Percentiles rank a stretch among this genome's conserved stretches.
Evolutionary conservation across 2,113 vertebrate genomes (phyloP).

Genomic region (Protobothrops flavoviridis): DNA sequence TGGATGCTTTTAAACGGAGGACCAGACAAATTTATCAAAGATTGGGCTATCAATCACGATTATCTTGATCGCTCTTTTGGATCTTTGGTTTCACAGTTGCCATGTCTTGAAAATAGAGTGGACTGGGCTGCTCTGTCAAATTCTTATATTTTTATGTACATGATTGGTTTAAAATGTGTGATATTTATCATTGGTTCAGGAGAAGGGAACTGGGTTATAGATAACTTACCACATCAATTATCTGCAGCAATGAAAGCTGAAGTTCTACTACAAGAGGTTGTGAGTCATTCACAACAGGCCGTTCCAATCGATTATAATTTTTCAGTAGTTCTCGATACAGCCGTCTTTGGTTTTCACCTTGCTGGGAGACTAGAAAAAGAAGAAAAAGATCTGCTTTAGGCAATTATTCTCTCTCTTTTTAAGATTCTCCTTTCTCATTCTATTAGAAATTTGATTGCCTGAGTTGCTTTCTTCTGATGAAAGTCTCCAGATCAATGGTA

Average conservation of each 20-base stretch:
- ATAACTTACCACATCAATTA: conserved; percentile 86
- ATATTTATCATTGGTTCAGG: neutral
- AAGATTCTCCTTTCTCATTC: neutral
- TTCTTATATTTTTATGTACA: neutral
- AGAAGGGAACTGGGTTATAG: neutral
- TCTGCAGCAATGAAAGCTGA: conserved; percentile 86
- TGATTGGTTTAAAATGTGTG: neutral
- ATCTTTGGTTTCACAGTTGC: neutral
- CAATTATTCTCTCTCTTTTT: neutral
- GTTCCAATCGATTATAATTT: conserved; percentile 85
- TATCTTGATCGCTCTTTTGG: neutral
- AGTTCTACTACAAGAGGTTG: conserved; percentile 81
- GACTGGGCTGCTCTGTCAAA: neutral
- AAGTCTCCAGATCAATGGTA: neutral
- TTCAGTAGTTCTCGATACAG: conserved; percentile 82
- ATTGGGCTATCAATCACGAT: neutral
- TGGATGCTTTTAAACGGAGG: neutral
- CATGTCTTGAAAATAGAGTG: neutral
- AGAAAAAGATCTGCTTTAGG: conserved; percentile 2
- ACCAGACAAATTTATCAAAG: neutral
- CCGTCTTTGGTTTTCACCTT: conserved; percentile 82
- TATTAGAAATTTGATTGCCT: neutral
- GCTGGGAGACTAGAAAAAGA: conserved; percentile 71
- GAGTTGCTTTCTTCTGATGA: neutral
- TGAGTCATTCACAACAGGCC: conserved; percentile 84